phyloP scores from a whole-genome alignment of 2,113 vertebrate species.

The Chiloscyllium plagiosum region DNA sequence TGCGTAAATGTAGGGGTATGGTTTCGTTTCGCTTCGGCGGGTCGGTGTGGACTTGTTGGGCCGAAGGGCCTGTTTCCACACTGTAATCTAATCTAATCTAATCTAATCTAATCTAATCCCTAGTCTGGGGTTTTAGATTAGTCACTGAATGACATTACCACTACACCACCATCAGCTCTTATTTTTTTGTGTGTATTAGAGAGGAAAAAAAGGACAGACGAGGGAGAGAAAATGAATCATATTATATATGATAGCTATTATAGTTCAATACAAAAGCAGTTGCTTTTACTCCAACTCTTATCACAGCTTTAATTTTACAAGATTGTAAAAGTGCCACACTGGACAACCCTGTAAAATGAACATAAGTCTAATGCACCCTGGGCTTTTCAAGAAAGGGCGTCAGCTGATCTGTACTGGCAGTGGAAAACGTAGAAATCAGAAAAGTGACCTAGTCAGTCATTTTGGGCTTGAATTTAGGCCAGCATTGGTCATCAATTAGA shows the following conservation, averaged over 20 bases:
- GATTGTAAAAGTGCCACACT: background rate
- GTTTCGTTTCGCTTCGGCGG: no score
- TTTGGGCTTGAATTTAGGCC: background rate
- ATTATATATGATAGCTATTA: background rate
- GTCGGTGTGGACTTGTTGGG: no score
- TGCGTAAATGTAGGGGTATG: no score
- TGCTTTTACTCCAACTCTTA: background rate
- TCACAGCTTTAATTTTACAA: background rate
- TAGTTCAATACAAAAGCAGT: background rate
- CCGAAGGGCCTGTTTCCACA: no score
- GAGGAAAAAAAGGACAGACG: no score
- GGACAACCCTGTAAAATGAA: background rate
- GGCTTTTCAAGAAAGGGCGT: background rate
- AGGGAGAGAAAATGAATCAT: background rate
- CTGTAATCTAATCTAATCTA: no score
- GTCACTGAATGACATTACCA: no score
- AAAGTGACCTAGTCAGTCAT: background rate
- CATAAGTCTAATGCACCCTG: background rate
- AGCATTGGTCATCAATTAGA: background rate
- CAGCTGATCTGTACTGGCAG: background rate
- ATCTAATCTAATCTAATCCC: no score
- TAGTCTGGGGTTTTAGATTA: no score
- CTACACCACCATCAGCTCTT: background rate
- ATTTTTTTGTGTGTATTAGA: background rate
- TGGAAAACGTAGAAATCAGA: background rate